Base-by-base conservation (phyloP, 1,140 invertebrate genomes). In the Pachypeltis micranthus region DNA sequence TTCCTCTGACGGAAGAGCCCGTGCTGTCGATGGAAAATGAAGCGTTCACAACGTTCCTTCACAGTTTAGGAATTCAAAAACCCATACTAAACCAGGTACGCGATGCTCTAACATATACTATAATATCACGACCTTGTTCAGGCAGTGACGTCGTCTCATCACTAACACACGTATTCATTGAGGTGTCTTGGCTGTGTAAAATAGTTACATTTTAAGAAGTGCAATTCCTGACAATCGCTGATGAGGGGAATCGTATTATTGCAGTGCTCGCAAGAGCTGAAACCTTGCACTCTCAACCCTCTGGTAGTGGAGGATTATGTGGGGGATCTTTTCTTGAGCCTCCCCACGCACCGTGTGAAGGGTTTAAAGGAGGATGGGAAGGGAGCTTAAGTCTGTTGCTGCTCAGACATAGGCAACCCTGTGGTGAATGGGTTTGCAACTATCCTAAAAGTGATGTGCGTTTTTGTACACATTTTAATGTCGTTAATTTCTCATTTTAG, bases 1-100 rank as follows among this genome's bases (percentile, higher is more conserved):
- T 64, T 14, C 63, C 63, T 24, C 31, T 64, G 24, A 60, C 63
- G 0, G 44, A 61, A 23, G 57, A 60, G 34, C n/a, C 63, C 4
- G 23, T 64, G 7, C 44, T 60, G 16, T 64, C 63, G 1, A 54
- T 64, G 19, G 63, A 64, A 24, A 54, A 64, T 39, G 19, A 14
- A 26, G 7, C 21, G 3, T 64, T 64, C 26, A 27, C 47, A 21
- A 12, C 28, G 1, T 61, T 64, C 28, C 31, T 64, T 3, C 19
- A 31, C 3, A 28, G 57, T 1, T 7, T 64, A 23, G 63, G 63
- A 12, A 26, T 64, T 24, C 51, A 28, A 26, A 60, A 27, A 12
- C 63, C 63, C 27, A 51, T 62, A 24, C 26, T 19, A 31, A 16
- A 64, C 27, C 63, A 64, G 23, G 63, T 64, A 51, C 7, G 23